Evolutionary conservation across 2,888 invertebrate genomes (phyloP).

Genomic region (Drosophila engyochracea): DNA sequence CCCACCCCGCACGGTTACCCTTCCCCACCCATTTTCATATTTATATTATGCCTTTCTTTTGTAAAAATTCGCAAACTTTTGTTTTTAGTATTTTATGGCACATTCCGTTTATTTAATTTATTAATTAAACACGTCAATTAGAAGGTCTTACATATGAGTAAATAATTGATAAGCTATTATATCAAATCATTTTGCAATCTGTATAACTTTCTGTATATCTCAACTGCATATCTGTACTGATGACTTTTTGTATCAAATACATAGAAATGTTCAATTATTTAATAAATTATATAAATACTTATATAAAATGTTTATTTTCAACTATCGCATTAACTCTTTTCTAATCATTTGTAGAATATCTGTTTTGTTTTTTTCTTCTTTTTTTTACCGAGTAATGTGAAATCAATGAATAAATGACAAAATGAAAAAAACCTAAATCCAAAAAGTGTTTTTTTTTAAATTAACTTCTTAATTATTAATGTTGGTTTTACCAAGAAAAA

Average conservation of each 20-base stretch:
- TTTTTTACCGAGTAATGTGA: background rate
- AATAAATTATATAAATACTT: conserved; percentile 72
- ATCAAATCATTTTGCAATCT: conserved; percentile 3
- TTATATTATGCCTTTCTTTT: conserved; percentile 53
- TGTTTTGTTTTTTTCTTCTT: background rate
- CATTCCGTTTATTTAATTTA: conserved; percentile 64
- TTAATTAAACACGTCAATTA: conserved; percentile 40
- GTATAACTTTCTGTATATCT: conserved; percentile 65
- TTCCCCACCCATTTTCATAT: conserved; percentile 36
- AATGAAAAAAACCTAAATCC: too few species aligned
- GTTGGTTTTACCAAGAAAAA: too few species aligned
- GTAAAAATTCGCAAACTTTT: conserved; percentile 57
- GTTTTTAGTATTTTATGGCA: conserved; percentile 53
- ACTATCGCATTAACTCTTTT: background rate
- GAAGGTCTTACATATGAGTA: conserved; percentile 30
- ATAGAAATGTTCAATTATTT: conserved; percentile 77
- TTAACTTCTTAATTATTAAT: too few species aligned
- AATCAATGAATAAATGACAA: too few species aligned
- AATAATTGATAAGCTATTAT: conserved; percentile 13
- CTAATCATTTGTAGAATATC: too few species aligned
- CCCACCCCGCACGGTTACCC: background rate
- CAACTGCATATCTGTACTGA: conserved; percentile 69
- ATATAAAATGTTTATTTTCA: conserved; percentile 5
- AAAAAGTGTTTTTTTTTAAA: too few species aligned
- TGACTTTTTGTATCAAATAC: conserved; percentile 79